These are phyloP conservation scores for Troilus luridus DNA, from an alignment of 2,888 invertebrate genomes.

Conservation along the genomic window DNA sequence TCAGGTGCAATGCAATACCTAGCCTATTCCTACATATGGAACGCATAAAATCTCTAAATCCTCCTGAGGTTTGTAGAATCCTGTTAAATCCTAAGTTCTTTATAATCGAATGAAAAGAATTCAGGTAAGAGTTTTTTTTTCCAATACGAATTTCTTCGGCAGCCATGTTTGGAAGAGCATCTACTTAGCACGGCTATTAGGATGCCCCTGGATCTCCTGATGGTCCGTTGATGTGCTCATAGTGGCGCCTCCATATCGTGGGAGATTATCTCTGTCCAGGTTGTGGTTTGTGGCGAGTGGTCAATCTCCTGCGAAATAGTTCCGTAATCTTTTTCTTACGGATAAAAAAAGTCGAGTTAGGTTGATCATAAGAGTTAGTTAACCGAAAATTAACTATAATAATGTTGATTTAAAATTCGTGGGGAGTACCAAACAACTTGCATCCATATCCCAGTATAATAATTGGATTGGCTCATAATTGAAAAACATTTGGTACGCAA, in stretches of 20 bases:
- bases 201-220: not conserved
- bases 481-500: too few species aligned
- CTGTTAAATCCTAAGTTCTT: not conserved
- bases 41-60: too few species aligned
- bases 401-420: not conserved
- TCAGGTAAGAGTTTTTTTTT: not conserved
- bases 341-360: not conserved
- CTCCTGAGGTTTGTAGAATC: too few species aligned
- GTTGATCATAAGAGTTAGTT: not conserved
- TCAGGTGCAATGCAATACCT: too few species aligned
- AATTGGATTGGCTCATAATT: too few species aligned
- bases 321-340: not conserved
- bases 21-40: too few species aligned
- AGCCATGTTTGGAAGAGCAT: not conserved
- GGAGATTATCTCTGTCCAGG: conserved; percentile 3
- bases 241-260: conserved; percentile 35
- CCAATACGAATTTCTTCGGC: not conserved
- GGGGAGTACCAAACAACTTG: too few species aligned
- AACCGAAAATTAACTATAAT: not conserved
- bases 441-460: too few species aligned
- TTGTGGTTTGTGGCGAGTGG: conserved; percentile 1
- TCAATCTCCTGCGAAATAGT: not conserved
- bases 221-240: not conserved
- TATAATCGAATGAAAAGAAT: not conserved
- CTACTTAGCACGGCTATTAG: conserved; percentile 7